Percentiles rank a stretch among this genome's conserved stretches.
phyloP scores from a whole-genome alignment of 2,113 vertebrate species.

The Gopherus evgoodei region DNA sequence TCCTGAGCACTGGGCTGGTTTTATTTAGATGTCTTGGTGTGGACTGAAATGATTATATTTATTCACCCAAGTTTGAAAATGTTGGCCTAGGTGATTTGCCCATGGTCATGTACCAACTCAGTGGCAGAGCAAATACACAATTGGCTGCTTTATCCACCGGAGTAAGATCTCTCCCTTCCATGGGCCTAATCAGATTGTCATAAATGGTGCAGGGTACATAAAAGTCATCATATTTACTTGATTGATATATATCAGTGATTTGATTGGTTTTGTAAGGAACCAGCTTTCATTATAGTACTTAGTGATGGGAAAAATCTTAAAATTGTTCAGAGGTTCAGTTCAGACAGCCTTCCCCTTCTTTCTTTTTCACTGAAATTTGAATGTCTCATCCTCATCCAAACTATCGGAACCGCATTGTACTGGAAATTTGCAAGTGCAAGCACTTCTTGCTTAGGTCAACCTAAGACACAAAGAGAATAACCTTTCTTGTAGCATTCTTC shows the following conservation, averaged over 20 bases:
- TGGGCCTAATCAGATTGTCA: neutral
- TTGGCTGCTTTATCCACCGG: neutral
- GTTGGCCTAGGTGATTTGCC: constrained; percentile 37
- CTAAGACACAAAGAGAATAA: neutral
- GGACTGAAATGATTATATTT: neutral
- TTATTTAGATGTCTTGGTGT: neutral
- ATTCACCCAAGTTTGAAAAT: constrained; percentile 20
- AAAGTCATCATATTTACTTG: neutral
- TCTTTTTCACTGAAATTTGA: neutral
- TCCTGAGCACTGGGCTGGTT: neutral
- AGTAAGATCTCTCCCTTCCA: neutral
- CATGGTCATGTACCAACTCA: neutral
- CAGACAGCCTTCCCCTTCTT: neutral
- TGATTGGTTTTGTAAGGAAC: neutral
- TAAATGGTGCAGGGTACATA: neutral
- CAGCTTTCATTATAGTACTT: neutral
- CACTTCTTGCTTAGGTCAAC: neutral
- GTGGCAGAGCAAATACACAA: neutral
- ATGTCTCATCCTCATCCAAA: neutral
- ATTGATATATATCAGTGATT: neutral
- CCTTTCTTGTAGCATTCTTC: neutral
- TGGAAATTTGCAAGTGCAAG: neutral
- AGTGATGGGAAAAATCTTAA: neutral
- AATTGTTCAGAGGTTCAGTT: neutral
- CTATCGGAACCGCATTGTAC: fast-evolving